A percentile compares a stretch with the other conserved stretches of the same genome.
Evolutionary conservation across 2,888 invertebrate genomes (phyloP).

Genomic region (Euphydryas editha): DNA sequence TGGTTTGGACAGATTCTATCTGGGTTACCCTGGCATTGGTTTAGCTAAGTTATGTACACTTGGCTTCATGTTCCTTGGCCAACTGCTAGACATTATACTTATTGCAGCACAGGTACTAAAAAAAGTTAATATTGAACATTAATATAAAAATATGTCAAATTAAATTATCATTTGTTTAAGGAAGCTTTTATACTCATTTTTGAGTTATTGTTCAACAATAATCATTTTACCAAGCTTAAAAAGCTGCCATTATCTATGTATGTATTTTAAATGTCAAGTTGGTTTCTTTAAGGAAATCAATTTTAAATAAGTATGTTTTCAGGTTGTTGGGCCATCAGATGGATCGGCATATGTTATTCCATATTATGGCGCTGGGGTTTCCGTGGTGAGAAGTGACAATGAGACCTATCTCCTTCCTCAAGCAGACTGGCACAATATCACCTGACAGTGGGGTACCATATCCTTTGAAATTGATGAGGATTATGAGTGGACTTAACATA

Average conservation of each 20-base stretch:
- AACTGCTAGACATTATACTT: conserved; percentile 96
- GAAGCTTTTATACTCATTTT: too few relatives aligned
- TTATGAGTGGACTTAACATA: conserved; percentile 76
- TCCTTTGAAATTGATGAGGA: conserved; percentile 77
- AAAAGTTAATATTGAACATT: not conserved
- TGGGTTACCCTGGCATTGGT: conserved; percentile 99
- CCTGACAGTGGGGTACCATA: conserved; percentile 81
- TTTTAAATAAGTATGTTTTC: conserved; percentile 40
- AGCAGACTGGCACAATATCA: conserved; percentile 88
- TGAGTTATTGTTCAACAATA: too few relatives aligned
- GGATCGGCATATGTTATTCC: conserved; percentile 97
- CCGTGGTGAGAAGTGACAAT: conserved; percentile 92
- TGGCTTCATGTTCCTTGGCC: conserved; percentile 98
- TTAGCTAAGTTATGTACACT: conserved; percentile 97
- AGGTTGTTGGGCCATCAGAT: conserved; percentile 96
- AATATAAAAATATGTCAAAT: not conserved
- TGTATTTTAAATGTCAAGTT: not conserved
- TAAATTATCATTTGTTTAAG: too few relatives aligned
- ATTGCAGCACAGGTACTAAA: conserved; percentile 91
- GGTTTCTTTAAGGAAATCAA: not conserved
- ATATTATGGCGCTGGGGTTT: conserved; percentile 94
- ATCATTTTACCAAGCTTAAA: not conserved
- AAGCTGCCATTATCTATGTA: too few relatives aligned
- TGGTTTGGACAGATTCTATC: conserved; percentile 97
- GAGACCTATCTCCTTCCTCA: conserved; percentile 92